phyloP scores from a whole-genome alignment of 2,888 invertebrate genomes.

The Macaria notata region DNA sequence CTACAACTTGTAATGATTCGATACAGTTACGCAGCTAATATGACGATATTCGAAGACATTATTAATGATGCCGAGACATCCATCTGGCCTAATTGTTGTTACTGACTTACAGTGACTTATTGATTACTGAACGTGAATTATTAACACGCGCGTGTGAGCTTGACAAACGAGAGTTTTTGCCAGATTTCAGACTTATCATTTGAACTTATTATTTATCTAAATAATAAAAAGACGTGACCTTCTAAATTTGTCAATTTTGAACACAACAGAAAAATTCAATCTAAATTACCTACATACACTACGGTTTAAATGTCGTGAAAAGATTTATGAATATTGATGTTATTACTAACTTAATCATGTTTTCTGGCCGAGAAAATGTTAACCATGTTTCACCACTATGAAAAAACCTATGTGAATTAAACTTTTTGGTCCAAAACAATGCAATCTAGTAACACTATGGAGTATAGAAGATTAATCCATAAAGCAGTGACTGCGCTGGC shows the following conservation, averaged over 20 bases:
- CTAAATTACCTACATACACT: no score
- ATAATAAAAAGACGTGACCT: no score
- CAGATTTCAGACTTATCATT: no score
- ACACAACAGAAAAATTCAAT: no score
- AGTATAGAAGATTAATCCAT: constrained; percentile 38
- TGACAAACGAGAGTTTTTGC: constrained; percentile 26
- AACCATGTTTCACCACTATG: no score
- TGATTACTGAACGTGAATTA: constrained; percentile 39
- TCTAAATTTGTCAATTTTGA: no score
- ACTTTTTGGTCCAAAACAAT: no score
- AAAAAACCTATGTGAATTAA: no score
- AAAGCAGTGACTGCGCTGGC: constrained; percentile 30
- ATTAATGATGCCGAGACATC: constrained; percentile 42
- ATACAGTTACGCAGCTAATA: constrained; percentile 12
- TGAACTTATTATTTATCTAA: background rate
- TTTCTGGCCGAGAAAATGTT: no score
- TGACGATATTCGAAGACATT: constrained; percentile 31
- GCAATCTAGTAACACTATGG: constrained; percentile 5
- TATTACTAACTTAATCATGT: no score
- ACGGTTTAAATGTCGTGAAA: no score
- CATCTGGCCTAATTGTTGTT: constrained; percentile 38
- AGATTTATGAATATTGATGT: no score
- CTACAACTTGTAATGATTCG: constrained; percentile 1
- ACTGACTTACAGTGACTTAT: constrained; percentile 39
- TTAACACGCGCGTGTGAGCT: constrained; percentile 38